Base-by-base conservation (phyloP, 2,797 vertebrate species). In the Lagodon rhomboides region DNA sequence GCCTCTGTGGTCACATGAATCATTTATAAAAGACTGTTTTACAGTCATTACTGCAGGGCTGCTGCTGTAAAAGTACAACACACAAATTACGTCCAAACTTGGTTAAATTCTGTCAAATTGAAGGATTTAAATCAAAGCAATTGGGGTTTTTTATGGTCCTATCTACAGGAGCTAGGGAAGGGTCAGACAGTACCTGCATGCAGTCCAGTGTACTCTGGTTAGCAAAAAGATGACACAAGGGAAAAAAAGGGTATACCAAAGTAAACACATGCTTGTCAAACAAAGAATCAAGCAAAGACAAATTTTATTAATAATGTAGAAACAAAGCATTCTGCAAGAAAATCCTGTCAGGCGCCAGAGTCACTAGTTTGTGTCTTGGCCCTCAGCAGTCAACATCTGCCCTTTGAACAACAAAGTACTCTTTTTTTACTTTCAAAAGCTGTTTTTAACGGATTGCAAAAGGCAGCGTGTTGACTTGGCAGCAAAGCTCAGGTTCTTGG, bases 161-260 rank as follows among this genome's bases (percentile, higher is more conserved):
- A 79, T 34, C 49, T 82, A 80, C 25, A 56, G 53, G 76, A 16
- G n/a, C 16, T 30, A 41, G 23, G 62, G 43, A 49, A 59, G 51
- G 34, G 49, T 66, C 34, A 81, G 80, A 58, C 75, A 91, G 80
- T 99, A 99, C 98, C 98, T 99, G 98, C 97, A 99, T 98, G 95
- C 96, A 97, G 95, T 99, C 98, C 98, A 99, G 94, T 91, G 98
- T 97, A 91, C 93, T 97, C 98, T 99, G 96, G 95, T 90, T 88
- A 92, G 90, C 92, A 91, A 91, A 87, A 90, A 86, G 78, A 87
- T 66, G 87, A 82, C 51, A 92, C 64, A 92, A 80, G 79, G 43
- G 73, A 66, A 62, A 87, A 65, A 83, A 66, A 77, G 82, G 47
- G 59, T 53, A 62, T 30, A 85, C 9, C 85, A 78, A 84, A 54